phyloP scores from a whole-genome alignment of 2,888 invertebrate species.

The Drosophila nr. medialis region DNA sequence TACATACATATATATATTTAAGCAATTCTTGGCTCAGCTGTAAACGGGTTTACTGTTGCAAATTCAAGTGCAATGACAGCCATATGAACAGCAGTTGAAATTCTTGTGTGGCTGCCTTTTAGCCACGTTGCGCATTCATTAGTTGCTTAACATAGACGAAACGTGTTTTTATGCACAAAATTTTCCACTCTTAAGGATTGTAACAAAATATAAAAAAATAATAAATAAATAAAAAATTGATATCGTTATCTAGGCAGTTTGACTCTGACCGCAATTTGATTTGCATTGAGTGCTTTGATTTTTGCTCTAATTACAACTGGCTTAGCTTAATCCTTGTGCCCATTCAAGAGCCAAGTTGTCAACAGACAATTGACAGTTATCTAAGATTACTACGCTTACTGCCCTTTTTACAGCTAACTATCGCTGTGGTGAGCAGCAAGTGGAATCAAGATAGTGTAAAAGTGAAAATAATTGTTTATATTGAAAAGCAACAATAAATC shows the following conservation, averaged over 20 bases:
- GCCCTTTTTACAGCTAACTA: slow-evolving; percentile 4
- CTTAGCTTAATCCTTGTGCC: slow-evolving; percentile 52
- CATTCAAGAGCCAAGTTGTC: slow-evolving; percentile 37
- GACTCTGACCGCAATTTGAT: slow-evolving; percentile 62
- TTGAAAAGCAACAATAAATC: too few species aligned
- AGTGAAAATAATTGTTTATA: too few species aligned
- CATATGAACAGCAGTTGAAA: slow-evolving; percentile 16
- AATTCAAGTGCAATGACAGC: slow-evolving; percentile 71
- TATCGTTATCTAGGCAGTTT: slow-evolving; percentile 57
- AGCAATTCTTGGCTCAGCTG: slow-evolving; percentile 5
- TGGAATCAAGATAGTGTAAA: too few species aligned
- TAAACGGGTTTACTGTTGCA: slow-evolving; percentile 21
- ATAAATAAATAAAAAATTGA: not conserved
- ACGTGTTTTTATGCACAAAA: slow-evolving; percentile 62
- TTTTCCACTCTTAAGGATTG: slow-evolving; percentile 62
- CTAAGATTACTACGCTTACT: slow-evolving; percentile 6
- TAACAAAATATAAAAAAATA: slow-evolving; percentile 2
- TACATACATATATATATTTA: not conserved
- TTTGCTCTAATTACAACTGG: slow-evolving; percentile 2
- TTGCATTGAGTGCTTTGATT: slow-evolving; percentile 38
- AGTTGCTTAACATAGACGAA: slow-evolving; percentile 49
- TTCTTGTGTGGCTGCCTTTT: slow-evolving; percentile 52
- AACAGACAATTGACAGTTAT: slow-evolving; percentile 22
- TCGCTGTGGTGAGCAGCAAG: too few species aligned
- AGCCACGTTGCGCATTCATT: slow-evolving; percentile 33